Conservation (phyloP, 2,797 vertebrate species). For the Esox lucius region DNA sequence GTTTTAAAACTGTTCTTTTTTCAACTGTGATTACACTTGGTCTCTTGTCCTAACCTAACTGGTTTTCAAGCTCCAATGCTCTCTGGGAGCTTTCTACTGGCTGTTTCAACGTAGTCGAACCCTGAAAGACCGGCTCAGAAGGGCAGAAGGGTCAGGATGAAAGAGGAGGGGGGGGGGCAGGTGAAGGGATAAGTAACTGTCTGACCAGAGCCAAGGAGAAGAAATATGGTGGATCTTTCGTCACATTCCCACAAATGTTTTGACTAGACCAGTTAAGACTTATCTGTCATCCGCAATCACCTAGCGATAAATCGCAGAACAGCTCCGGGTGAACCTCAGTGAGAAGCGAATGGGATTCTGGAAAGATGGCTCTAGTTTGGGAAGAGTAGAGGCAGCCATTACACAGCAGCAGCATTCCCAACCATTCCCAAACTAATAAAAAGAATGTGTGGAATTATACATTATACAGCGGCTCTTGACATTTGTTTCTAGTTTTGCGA, state of each 20-base stretch:
- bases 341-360: constrained; percentile 18
- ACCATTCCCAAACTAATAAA: constrained; percentile 30
- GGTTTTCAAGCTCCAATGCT: constrained; percentile 28
- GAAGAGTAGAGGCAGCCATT: constrained; percentile 11
- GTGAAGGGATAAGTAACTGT: constrained; percentile 47
- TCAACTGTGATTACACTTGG: constrained; percentile 24
- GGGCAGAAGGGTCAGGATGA: constrained; percentile 35
- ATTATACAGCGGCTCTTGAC: constrained; percentile 37
- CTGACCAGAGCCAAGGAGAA: constrained; percentile 51
- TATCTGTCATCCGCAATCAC: constrained; percentile 69
- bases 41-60: constrained; percentile 27
- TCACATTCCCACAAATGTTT: constrained; percentile 69
- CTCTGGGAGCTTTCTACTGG: constrained; percentile 46
- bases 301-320: constrained; percentile 53
- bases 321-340: neutral
- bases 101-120: constrained; percentile 30
- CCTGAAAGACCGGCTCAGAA: constrained; percentile 38
- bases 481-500: constrained; percentile 28
- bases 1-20: constrained; percentile 19
- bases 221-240: constrained; percentile 61
- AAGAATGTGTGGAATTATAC: constrained; percentile 41
- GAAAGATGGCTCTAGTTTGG: constrained; percentile 20
- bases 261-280: constrained; percentile 63
- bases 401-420: constrained; percentile 23
- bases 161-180: constrained; percentile 10